phyloP scores from a whole-genome alignment of 2,888 invertebrate species.

The Athalia cordata region DNA sequence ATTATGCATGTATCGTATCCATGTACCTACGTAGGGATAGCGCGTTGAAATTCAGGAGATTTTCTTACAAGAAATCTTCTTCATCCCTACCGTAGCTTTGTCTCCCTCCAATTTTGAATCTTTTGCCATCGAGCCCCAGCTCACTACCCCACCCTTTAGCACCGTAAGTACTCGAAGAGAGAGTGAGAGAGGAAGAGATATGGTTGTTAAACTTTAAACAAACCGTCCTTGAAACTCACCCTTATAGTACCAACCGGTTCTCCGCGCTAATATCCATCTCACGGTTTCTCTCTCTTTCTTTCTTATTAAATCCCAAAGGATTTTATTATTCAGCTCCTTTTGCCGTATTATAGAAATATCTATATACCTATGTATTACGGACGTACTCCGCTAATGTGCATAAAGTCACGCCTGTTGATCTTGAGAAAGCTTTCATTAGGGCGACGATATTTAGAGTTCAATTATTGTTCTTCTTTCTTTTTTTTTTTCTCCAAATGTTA shows the following conservation, averaged over 20 bases:
- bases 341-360: no score
- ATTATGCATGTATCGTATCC: background rate
- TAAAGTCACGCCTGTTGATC: background rate
- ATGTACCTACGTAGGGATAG: no score
- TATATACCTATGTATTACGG: no score
- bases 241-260: no score
- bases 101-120: no score
- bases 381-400: no score
- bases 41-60: no score
- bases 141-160: background rate
- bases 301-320: background rate
- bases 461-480: constrained; percentile 32
- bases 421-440: background rate
- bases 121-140: no score
- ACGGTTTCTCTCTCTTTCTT: background rate
- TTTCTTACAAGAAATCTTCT: no score
- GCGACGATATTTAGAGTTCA: constrained; percentile 9
- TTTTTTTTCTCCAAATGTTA: constrained; percentile 52
- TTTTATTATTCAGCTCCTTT: background rate
- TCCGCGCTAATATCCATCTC: constrained; percentile 1
- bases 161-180: background rate
- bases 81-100: no score
- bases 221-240: constrained; percentile 49
- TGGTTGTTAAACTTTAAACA: constrained; percentile 66
- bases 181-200: background rate